Conservation (phyloP, 1,140 invertebrate genomes). For the Sycophaga agraensis region DNA sequence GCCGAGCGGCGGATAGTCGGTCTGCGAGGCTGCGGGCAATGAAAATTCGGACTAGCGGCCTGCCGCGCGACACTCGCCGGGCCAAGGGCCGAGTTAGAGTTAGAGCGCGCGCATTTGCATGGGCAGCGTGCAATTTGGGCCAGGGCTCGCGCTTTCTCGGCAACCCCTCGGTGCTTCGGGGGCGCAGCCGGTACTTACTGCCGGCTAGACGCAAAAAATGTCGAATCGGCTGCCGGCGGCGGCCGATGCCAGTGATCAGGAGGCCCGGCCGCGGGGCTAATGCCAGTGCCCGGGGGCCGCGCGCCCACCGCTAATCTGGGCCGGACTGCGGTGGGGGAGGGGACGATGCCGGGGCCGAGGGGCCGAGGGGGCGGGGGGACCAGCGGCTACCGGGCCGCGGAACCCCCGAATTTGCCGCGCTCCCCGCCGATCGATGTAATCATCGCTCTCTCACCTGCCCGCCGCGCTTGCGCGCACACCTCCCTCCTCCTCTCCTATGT, state of each 20-base stretch:
- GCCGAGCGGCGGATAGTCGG: neutral
- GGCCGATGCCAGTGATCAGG: slow-evolving; percentile 48
- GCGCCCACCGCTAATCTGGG: too few relatives aligned
- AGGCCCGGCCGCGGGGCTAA: slow-evolving; percentile 38
- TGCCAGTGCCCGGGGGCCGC: slow-evolving; percentile 41
- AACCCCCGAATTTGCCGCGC: neutral
- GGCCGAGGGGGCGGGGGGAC: too few relatives aligned
- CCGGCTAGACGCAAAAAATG: slow-evolving; percentile 55
- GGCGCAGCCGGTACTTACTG: slow-evolving; percentile 54
- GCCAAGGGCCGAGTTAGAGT: neutral
- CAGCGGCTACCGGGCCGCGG: slow-evolving; percentile 14
- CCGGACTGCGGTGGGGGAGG: too few relatives aligned
- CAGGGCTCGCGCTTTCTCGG: slow-evolving; percentile 3
- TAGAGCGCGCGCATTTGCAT: slow-evolving; percentile 48
- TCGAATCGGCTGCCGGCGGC: slow-evolving; percentile 34
- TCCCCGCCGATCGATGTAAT: slow-evolving; percentile 45
- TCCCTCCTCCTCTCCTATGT: too few relatives aligned
- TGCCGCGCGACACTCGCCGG: neutral
- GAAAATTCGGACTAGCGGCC: neutral
- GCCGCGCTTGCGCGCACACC: neutral
- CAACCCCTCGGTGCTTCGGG: slow-evolving; percentile 3
- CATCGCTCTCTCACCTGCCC: slow-evolving; percentile 49
- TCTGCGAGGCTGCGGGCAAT: neutral
- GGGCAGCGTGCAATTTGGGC: slow-evolving; percentile 48
- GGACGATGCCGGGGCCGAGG: slow-evolving; percentile 48